phyloP scores from a whole-genome alignment of 2,797 vertebrate genomes.

The Setipinna tenuifilis region DNA sequence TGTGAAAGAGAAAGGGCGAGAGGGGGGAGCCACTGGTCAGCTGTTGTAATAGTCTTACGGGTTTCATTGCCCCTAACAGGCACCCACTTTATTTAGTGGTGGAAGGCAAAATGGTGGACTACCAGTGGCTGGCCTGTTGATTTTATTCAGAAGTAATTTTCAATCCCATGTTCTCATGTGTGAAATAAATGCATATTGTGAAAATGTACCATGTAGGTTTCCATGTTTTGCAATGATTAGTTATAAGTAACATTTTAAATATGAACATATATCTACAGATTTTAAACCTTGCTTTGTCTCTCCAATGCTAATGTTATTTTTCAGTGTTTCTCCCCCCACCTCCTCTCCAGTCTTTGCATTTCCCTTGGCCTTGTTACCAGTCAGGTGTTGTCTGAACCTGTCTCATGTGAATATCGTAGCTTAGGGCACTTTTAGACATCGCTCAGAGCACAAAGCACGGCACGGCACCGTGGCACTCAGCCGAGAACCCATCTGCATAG shows the following conservation, averaged over 20 bases:
- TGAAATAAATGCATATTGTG: no score
- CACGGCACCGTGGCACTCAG: slow-evolving; percentile 54
- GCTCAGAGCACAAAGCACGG: slow-evolving; percentile 55
- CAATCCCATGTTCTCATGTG: no score
- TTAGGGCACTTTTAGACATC: slow-evolving; percentile 57
- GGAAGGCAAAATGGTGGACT: neutral
- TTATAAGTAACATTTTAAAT: neutral
- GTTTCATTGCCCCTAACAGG: slow-evolving; percentile 18
- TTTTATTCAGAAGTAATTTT: neutral
- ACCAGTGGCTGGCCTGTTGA: neutral
- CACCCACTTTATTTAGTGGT: slow-evolving; percentile 10
- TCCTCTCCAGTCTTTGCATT: slow-evolving; percentile 18
- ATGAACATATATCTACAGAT: neutral
- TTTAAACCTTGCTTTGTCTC: neutral
- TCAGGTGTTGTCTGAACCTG: slow-evolving; percentile 44
- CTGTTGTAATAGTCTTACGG: neutral
- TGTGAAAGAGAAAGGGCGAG: neutral
- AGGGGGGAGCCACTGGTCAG: neutral
- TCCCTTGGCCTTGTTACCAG: slow-evolving; percentile 38
- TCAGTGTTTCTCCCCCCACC: slow-evolving; percentile 10
- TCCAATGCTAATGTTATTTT: neutral
- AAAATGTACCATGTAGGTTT: no score
- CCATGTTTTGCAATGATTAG: neutral
- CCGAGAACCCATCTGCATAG: slow-evolving; percentile 56
- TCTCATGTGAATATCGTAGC: slow-evolving; percentile 60